Conservation (phyloP, 92 coral and sea anemone genomes). For the Bergia sp. region DNA sequence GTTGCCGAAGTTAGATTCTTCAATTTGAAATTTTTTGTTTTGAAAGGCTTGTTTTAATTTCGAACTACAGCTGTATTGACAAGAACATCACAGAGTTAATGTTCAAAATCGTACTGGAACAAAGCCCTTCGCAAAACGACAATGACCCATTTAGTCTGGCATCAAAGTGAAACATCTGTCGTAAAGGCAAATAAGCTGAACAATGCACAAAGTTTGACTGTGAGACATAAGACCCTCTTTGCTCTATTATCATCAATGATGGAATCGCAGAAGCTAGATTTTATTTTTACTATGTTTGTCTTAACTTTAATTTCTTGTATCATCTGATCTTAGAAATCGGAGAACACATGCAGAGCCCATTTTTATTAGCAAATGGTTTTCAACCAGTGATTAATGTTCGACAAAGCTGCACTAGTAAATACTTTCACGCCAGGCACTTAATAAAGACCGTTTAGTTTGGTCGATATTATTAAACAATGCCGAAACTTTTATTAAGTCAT, state of each 20-base stretch:
- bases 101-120: slow-evolving; percentile 65
- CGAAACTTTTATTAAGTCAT: not conserved
- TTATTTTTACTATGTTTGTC: slow-evolving; percentile 6
- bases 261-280: slow-evolving; percentile 6
- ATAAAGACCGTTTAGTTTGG: slow-evolving; percentile 41
- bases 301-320: slow-evolving; percentile 19
- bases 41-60: slow-evolving; percentile 43
- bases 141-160: slow-evolving; percentile 70
- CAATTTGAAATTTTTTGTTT: slow-evolving; percentile 48
- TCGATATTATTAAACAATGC: slow-evolving; percentile 18
- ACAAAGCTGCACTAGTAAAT: not conserved
- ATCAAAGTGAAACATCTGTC: slow-evolving; percentile 79
- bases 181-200: slow-evolving; percentile 67
- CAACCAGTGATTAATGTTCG: not conserved
- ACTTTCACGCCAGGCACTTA: slow-evolving; percentile 32
- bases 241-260: slow-evolving; percentile 3
- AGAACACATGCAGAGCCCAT: slow-evolving; percentile 2
- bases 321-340: slow-evolving; percentile 40
- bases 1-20: slow-evolving; percentile 45
- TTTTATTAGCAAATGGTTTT: slow-evolving; percentile 12
- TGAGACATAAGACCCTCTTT: not conserved
- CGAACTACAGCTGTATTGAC: slow-evolving; percentile 85
- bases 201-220: slow-evolving; percentile 42
- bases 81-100: slow-evolving; percentile 78
- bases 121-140: slow-evolving; percentile 71